Evolutionary conservation across 2,113 vertebrate species (phyloP), one percentile per base, ranked within the genome.

Genomic region (Polypterus bichir): DNA sequence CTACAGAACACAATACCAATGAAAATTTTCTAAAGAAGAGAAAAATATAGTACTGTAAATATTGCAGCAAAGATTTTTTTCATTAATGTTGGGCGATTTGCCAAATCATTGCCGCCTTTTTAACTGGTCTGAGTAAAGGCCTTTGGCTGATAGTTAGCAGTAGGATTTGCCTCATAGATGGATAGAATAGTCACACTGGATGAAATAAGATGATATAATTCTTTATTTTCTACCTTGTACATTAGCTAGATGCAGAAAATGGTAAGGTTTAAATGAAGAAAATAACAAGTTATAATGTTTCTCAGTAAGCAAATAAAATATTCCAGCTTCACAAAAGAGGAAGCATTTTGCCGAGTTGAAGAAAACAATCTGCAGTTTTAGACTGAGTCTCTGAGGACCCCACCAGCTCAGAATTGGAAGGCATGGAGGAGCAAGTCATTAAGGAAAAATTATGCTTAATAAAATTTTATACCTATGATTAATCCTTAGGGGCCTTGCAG

Each of bases 381-480:
- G 79, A 84, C 82, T 27, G 27, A 84, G 82, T 84, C 86, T 88
- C 88, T 85, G 76, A 86, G 86, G 88, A 88, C 81, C 88, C 83
- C 81, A 86, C 86, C 84, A 86, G 81, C 82, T 84, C 85, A 80
- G 81, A 83, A 86, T 83, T 82, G 83, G 84, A 82, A 88, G 82
- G 87, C 87, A 84, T 86, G 85, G 85, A 88, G 83, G 84, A 88
- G 88, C 87, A 86, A 86, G 86, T 89, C 87, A 91, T 91, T 91
- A 89, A 89, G 87, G 87, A 86, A 89, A 54, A 89, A 89, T 88
- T 88, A 87, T 86, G 85, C 89, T 88, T 91, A 89, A 91, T 89
- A 89, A 91, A 91, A 91, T 88, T 89, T 89, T 89, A 91, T 89
- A 89, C 87, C 88, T 85, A 73, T 88, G 86, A 91, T 91, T 88